phyloP scores from a whole-genome alignment of 2,888 invertebrate species.

The Myopa tessellatipennis region DNA sequence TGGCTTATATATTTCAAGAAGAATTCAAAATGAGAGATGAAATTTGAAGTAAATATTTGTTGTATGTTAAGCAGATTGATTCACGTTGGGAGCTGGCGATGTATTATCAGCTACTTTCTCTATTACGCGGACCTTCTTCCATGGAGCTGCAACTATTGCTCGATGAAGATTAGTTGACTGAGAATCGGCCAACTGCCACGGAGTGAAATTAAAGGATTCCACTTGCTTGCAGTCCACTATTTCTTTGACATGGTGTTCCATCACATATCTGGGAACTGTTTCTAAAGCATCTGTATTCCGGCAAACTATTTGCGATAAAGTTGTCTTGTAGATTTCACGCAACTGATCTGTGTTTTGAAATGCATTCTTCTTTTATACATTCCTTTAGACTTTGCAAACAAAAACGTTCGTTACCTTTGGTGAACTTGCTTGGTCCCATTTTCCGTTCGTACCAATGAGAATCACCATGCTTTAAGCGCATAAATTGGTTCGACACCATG shows the following conservation, averaged over 20 bases:
- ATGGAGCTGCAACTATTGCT: slow-evolving; percentile 48
- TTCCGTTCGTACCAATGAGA: slow-evolving; percentile 89
- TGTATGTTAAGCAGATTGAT: too few relatives aligned
- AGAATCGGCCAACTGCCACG: slow-evolving; percentile 69
- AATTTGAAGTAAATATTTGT: too few relatives aligned
- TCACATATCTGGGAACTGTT: slow-evolving; percentile 75
- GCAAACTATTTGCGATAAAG: slow-evolving; percentile 80
- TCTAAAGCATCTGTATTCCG: slow-evolving; percentile 78
- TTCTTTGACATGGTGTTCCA: slow-evolving; percentile 76
- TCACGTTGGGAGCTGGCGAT: background rate
- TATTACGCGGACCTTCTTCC: slow-evolving; percentile 54
- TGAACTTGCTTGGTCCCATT: slow-evolving; percentile 75
- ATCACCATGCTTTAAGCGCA: slow-evolving; percentile 83
- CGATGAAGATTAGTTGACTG: slow-evolving; percentile 49
- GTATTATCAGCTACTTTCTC: slow-evolving; percentile 21
- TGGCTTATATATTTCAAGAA: too few relatives aligned
- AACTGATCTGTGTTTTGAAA: slow-evolving; percentile 75
- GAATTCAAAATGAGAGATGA: too few relatives aligned
- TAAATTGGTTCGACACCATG: slow-evolving; percentile 86
- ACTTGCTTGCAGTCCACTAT: slow-evolving; percentile 75
- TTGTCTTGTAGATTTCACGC: slow-evolving; percentile 81
- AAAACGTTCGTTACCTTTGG: slow-evolving; percentile 70
- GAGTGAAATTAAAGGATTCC: slow-evolving; percentile 70
- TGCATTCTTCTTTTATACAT: background rate
- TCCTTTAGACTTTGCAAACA: slow-evolving; percentile 12